A percentile compares a stretch with the other conserved stretches of the same genome.
phyloP scores from a whole-genome alignment of 2,888 invertebrate species.

The Ophion ellenae region DNA sequence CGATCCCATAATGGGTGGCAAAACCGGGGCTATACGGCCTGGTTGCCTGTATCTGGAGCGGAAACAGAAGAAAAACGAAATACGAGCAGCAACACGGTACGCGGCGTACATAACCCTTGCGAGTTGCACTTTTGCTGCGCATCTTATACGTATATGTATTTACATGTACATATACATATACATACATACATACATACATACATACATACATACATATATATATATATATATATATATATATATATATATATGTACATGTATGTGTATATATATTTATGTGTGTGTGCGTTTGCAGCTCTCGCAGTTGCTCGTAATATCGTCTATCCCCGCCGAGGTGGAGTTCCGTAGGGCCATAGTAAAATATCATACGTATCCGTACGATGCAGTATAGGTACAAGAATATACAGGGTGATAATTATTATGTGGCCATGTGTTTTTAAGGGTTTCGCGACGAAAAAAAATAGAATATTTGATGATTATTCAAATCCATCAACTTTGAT shows the following conservation, averaged over 20 bases:
- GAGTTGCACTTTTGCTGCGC: conserved; percentile 13
- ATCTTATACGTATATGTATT: neutral
- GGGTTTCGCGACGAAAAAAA: too few relatives aligned
- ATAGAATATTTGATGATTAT: too few relatives aligned
- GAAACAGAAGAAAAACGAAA: conserved; percentile 81
- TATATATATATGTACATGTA: neutral
- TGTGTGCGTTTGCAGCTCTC: conserved; percentile 24
- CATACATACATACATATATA: neutral
- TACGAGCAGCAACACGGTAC: conserved; percentile 43
- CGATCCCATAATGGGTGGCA: conserved; percentile 72
- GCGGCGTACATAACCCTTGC: conserved; percentile 29
- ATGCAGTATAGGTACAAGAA: neutral
- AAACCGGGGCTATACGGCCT: conserved; percentile 73
- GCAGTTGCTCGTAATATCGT: conserved; percentile 60
- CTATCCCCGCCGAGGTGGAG: conserved; percentile 49
- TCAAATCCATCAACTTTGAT: too few relatives aligned
- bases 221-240: neutral
- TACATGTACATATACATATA: neutral
- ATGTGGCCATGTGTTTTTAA: too few relatives aligned
- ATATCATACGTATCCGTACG: conserved; percentile 19
- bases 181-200: neutral
- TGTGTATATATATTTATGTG: too few relatives aligned
- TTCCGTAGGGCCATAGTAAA: conserved; percentile 40
- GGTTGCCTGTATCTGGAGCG: conserved; percentile 81
- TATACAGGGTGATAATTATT: conserved; percentile 9